These are phyloP conservation scores for Metridium senile DNA, from an alignment of 92 coral and sea anemone species.

Conservation along the genomic window DNA sequence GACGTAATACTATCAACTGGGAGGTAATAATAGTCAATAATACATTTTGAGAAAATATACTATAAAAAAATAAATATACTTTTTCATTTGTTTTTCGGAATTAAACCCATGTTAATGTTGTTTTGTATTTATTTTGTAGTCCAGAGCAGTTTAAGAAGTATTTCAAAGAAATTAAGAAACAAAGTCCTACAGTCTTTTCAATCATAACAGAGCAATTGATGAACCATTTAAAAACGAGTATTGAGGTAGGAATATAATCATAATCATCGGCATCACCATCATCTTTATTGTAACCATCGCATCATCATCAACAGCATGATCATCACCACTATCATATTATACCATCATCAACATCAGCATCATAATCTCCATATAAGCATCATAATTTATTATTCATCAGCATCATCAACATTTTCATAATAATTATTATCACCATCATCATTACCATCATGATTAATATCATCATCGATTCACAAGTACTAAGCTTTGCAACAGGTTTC, in stretches of 20 bases:
- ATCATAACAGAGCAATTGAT: conserved; percentile 79
- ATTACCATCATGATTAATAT: too few species aligned
- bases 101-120: too few species aligned
- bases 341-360: too few species aligned
- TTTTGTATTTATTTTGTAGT: conserved; percentile 20
- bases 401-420: too few species aligned
- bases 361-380: too few species aligned
- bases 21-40: conserved; percentile 31
- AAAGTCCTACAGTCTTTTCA: conserved; percentile 70
- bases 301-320: neutral
- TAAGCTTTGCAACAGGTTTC: too few species aligned
- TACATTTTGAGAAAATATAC: neutral
- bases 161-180: conserved; percentile 54
- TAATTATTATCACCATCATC: too few species aligned
- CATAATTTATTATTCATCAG: too few species aligned
- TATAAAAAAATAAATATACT: too few species aligned
- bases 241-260: conserved; percentile 58
- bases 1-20: conserved; percentile 77
- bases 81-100: too few species aligned
- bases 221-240: conserved; percentile 69
- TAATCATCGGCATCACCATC: too few species aligned
- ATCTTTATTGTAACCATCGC: neutral
- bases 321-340: neutral
- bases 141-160: conserved; percentile 71
- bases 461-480: too few species aligned